phyloP scores from a whole-genome alignment of 2,113 vertebrate species.

The Choloepus hoffmanni region DNA sequence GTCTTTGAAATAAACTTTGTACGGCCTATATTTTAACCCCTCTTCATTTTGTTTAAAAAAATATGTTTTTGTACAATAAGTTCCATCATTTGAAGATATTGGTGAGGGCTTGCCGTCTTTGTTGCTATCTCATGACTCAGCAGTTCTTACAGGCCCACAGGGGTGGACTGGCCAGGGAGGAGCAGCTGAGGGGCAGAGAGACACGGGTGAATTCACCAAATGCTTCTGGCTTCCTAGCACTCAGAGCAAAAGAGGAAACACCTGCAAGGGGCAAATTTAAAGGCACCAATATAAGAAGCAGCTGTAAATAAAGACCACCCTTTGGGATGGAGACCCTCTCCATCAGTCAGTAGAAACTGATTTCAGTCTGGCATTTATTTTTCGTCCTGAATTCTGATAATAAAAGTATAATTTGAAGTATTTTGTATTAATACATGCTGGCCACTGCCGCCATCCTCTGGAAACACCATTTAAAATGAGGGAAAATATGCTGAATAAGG shows the following conservation, averaged over 20 bases:
- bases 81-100: not conserved
- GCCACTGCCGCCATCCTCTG: not conserved
- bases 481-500: not conserved
- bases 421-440: not conserved
- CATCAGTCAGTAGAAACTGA: not conserved
- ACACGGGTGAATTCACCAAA: not conserved
- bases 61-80: not conserved
- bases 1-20: conserved; percentile 7
- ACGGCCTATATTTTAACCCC: not conserved
- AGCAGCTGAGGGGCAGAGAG: not conserved
- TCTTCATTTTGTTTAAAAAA: conserved; percentile 18
- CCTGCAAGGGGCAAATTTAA: not conserved
- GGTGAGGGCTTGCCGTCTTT: not conserved
- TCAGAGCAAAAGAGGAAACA: not conserved
- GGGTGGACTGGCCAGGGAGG: not conserved
- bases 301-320: not conserved
- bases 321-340: not conserved
- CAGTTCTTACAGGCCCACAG: not conserved
- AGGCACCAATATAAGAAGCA: not conserved
- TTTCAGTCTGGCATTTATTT: not conserved
- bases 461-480: conserved; percentile 6
- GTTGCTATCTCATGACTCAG: not conserved
- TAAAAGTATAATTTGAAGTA: not conserved
- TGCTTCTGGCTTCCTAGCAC: not conserved
- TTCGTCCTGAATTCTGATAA: conserved; percentile 20